phyloP scores from a whole-genome alignment of 64 coral and sea anemone genomes.

The Pachyseris speciosa region DNA sequence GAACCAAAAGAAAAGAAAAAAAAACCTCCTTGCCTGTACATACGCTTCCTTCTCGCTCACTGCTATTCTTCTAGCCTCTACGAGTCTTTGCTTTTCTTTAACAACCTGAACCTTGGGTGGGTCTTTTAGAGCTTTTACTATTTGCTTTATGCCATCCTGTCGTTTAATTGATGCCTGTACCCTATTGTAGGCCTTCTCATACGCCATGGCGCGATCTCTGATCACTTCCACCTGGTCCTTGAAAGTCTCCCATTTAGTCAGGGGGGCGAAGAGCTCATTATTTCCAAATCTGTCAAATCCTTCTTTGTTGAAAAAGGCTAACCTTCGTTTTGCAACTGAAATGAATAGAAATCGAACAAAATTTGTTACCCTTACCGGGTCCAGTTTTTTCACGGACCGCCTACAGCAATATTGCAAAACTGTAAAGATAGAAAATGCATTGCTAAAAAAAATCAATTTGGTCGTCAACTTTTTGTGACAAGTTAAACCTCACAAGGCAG shows the following conservation, averaged over 20 bases:
- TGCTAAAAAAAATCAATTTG: no score
- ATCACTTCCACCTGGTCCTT: not conserved
- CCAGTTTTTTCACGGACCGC: no score
- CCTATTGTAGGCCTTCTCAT: not conserved
- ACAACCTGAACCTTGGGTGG: not conserved
- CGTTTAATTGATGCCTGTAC: not conserved
- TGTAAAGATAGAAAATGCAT: no score
- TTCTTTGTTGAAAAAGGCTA: conserved; percentile 9
- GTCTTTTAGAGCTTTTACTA: not conserved
- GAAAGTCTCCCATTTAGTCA: not conserved
- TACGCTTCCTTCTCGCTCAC: not conserved
- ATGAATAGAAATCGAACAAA: not conserved
- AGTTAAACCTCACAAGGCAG: no score
- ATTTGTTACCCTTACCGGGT: no score
- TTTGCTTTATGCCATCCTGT: not conserved
- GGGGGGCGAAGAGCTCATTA: conserved; percentile 23
- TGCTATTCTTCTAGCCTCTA: conserved; percentile 9
- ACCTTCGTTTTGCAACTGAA: not conserved
- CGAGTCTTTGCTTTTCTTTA: conserved; percentile 21
- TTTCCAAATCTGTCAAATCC: conserved; percentile 36
- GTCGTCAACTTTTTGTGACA: no score
- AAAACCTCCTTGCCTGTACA: not conserved
- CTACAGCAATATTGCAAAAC: no score
- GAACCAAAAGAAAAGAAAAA: not conserved
- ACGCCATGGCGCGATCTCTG: not conserved